Conservation (phyloP, 2,113 vertebrate genomes). For the Phocoena sinus region DNA sequence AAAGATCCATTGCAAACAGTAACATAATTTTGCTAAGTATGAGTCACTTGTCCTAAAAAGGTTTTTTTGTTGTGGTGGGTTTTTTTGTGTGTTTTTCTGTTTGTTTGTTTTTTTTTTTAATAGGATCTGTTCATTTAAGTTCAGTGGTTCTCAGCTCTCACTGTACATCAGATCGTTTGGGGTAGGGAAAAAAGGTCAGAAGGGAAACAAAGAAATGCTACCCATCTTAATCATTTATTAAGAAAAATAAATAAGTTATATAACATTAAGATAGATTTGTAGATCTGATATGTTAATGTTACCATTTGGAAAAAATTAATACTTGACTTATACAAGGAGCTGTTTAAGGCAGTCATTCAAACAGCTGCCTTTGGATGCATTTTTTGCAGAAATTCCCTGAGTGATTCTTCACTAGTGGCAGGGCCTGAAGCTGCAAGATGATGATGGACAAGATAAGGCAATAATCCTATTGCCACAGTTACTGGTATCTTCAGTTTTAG, state of each 20-base stretch:
- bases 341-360: conserved; percentile 68
- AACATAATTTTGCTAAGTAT: neutral
- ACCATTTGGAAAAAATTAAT: conserved; percentile 27
- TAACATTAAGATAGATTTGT: conserved; percentile 2
- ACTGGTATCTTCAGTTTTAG: conserved; percentile 72
- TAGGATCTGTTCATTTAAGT: conserved; percentile 7
- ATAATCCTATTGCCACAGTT: conserved; percentile 65
- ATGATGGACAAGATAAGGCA: conserved; percentile 71
- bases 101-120: neutral
- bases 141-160: neutral
- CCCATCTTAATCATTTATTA: neutral
- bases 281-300: conserved; percentile 30
- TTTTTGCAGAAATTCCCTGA: conserved; percentile 73
- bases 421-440: conserved; percentile 73
- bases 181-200: neutral
- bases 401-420: conserved; percentile 72
- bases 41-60: neutral
- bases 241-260: neutral
- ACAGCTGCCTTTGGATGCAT: conserved; percentile 70
- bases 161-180: neutral
- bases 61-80: neutral
- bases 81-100: neutral
- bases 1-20: neutral
- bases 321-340: conserved; percentile 48
- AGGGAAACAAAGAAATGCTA: conserved; percentile 23